Evolutionary conservation across 2,113 vertebrate species (phyloP).

Genomic region (Equus quagga): DNA sequence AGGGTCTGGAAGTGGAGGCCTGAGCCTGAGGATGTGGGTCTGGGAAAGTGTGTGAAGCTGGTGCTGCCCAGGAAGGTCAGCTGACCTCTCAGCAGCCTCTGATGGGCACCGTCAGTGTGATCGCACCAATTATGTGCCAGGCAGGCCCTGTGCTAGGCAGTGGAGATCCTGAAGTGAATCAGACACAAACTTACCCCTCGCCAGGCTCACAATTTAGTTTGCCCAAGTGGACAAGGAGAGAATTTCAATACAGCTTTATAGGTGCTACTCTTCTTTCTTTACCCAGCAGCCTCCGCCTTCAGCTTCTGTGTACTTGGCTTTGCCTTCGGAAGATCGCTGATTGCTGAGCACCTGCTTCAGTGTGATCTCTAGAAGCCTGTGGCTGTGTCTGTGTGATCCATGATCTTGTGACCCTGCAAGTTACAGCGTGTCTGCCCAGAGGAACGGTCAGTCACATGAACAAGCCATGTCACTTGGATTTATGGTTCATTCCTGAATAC

Average conservation of each 20-base stretch:
- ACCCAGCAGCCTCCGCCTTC: background rate
- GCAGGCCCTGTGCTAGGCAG: background rate
- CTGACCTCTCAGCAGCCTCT: background rate
- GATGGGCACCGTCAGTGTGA: background rate
- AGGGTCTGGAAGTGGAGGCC: background rate
- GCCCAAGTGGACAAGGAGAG: background rate
- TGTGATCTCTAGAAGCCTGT: background rate
- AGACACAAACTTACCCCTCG: background rate
- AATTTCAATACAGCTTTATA: background rate
- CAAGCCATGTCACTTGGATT: background rate
- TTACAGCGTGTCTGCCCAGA: background rate
- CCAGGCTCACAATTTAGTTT: background rate
- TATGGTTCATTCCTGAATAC: background rate
- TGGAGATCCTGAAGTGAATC: background rate
- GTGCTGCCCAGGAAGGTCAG: background rate
- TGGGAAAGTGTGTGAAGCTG: background rate
- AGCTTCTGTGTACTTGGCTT: background rate
- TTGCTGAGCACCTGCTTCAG: background rate
- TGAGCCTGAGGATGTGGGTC: background rate
- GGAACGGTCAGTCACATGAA: background rate
- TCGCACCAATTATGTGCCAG: background rate
- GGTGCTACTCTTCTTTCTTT: background rate
- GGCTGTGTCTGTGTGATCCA: background rate
- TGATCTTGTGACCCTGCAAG: background rate
- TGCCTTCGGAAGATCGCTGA: background rate